Conservation (phyloP, 2,113 vertebrate genomes). For the Mesoclemmys tuberculata region DNA sequence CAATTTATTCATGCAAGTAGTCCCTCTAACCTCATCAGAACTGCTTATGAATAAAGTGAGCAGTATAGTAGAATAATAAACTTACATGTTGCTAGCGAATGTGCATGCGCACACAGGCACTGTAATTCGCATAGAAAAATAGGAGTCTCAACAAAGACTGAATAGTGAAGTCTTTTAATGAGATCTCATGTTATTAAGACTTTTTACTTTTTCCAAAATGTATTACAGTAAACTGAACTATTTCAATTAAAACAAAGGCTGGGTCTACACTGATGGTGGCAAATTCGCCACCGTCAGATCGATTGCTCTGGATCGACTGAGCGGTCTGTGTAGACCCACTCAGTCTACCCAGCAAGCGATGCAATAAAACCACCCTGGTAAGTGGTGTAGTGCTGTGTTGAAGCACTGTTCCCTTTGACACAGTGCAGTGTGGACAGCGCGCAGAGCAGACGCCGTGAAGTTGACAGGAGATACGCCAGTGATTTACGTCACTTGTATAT, state of each 20-base stretch:
- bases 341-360: too few species aligned
- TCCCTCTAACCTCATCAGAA: background rate
- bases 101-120: background rate
- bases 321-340: too few species aligned
- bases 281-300: too few species aligned
- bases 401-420: too few species aligned
- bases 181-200: background rate
- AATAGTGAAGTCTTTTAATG: background rate
- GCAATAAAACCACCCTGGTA: too few species aligned
- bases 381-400: too few species aligned
- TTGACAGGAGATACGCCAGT: too few species aligned
- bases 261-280: too few species aligned
- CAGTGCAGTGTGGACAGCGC: too few species aligned
- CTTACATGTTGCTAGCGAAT: background rate
- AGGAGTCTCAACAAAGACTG: background rate
- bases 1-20: background rate
- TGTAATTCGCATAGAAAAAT: background rate
- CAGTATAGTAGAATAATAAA: background rate
- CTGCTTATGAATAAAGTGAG: background rate
- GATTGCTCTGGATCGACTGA: too few species aligned
- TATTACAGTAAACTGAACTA: background rate
- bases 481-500: too few species aligned
- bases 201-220: background rate
- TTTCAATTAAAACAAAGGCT: background rate
- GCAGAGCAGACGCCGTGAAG: too few species aligned